phyloP scores from a whole-genome alignment of 2,888 invertebrate species.

The Napeogenes sylphis region DNA sequence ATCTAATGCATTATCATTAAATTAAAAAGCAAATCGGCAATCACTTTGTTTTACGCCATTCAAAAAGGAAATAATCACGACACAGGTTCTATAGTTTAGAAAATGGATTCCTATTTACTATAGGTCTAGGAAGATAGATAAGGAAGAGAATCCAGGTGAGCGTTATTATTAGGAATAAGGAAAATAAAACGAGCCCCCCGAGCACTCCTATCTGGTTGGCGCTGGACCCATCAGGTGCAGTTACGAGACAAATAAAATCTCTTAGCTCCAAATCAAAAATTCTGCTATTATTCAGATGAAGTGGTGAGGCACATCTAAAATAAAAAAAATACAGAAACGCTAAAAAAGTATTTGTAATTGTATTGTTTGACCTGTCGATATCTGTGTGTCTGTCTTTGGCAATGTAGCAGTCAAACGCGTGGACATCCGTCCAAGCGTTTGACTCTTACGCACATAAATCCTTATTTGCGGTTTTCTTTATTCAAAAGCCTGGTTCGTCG shows the following conservation, averaged over 20 bases:
- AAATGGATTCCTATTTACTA: slow-evolving; percentile 12
- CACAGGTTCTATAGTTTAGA: slow-evolving; percentile 5
- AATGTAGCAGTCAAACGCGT: too few relatives aligned
- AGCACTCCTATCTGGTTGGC: background rate
- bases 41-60: too few relatives aligned
- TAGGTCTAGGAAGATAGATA: slow-evolving; percentile 8
- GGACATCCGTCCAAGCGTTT: too few relatives aligned
- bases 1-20: too few relatives aligned
- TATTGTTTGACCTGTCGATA: too few relatives aligned
- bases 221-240: background rate
- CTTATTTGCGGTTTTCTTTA: too few relatives aligned
- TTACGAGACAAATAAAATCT: slow-evolving; percentile 16
- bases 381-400: too few relatives aligned
- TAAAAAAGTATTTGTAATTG: background rate
- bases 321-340: slow-evolving; percentile 30
- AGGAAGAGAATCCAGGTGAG: slow-evolving; percentile 16
- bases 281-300: slow-evolving; percentile 17
- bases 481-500: too few relatives aligned
- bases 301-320: slow-evolving; percentile 25
- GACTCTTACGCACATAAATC: too few relatives aligned
- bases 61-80: background rate
- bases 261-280: slow-evolving; percentile 18
- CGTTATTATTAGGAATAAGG: slow-evolving; percentile 5
- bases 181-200: slow-evolving; percentile 12
- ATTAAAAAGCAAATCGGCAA: too few relatives aligned